These are phyloP conservation scores for Lissonota sp. DNA, from an alignment of 2,888 invertebrate species.

Conservation along the genomic window DNA sequence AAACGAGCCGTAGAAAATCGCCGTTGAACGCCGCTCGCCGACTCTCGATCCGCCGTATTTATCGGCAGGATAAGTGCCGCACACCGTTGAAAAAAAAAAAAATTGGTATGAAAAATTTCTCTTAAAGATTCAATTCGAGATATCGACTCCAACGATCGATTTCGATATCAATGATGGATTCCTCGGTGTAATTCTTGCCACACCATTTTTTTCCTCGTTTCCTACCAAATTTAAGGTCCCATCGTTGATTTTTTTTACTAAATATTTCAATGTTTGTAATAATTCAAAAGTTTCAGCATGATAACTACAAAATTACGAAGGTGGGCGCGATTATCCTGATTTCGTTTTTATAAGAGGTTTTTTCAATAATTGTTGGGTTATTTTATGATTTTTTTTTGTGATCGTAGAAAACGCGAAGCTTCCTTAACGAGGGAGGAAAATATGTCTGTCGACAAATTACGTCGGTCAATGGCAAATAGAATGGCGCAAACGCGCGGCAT, in stretches of 20 bases:
- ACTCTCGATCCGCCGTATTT: constrained; percentile 43
- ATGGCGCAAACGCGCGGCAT: no score
- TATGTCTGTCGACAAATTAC: no score
- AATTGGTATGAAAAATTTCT: background rate
- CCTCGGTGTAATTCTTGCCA: background rate
- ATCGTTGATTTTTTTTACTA: background rate
- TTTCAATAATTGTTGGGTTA: no score
- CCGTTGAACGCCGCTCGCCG: constrained; percentile 19
- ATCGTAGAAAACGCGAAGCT: no score
- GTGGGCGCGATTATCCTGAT: no score
- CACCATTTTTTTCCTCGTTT: background rate
- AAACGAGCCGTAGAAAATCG: constrained; percentile 51
- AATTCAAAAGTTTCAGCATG: no score
- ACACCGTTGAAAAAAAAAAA: background rate
- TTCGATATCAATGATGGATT: background rate
- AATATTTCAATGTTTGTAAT: no score
- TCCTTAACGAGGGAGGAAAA: no score
- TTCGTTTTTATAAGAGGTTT: no score
- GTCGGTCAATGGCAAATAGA: no score
- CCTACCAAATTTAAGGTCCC: background rate
- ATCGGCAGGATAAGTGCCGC: constrained; percentile 20
- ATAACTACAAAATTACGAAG: no score
- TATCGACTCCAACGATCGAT: constrained; percentile 24
- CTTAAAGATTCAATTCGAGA: constrained; percentile 25
- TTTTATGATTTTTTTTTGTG: no score